A percentile compares a stretch with the other conserved stretches of the same genome.
Conservation (phyloP, 2,888 invertebrate genomes). For the Yponomeuta plumbellus region DNA sequence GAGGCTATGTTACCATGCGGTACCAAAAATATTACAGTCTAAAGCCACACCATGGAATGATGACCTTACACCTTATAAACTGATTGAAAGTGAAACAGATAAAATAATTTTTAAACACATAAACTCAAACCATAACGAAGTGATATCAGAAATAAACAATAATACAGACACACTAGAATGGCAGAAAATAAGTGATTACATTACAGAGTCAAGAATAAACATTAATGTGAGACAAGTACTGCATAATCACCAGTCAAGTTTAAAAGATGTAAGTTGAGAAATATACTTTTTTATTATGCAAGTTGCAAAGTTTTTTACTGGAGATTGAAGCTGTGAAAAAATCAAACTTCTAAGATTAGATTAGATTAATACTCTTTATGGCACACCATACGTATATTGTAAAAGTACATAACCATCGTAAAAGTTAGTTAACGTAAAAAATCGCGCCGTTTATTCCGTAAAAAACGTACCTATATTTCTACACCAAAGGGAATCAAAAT, state of each 20-base stretch:
- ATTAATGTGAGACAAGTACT: constrained; percentile 95
- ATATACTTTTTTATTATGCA: constrained; percentile 19
- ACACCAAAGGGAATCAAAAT: no score
- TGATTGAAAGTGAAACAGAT: constrained; percentile 20
- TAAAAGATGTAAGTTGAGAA: constrained; percentile 34
- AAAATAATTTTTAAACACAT: constrained; percentile 40
- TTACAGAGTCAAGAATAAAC: constrained; percentile 88
- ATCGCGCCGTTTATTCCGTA: no score
- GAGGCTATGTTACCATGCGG: constrained; percentile 93
- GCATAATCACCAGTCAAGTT: constrained; percentile 71
- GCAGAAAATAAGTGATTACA: constrained; percentile 77
- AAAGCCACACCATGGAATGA: constrained; percentile 65
- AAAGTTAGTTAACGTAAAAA: no score
- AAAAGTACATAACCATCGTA: no score
- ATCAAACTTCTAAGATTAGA: no score
- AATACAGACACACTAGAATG: constrained; percentile 55
- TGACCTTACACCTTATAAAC: constrained; percentile 20
- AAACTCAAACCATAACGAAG: constrained; percentile 26
- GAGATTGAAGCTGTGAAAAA: no score
- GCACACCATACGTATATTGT: no score
- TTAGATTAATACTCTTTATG: no score
- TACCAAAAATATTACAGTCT: constrained; percentile 87
- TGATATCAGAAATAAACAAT: constrained; percentile 34
- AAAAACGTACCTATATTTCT: no score
- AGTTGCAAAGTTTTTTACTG: no score